Evolutionary conservation across 2,797 vertebrate species (phyloP).

Genomic region (Heterohyrax brucei): DNA sequence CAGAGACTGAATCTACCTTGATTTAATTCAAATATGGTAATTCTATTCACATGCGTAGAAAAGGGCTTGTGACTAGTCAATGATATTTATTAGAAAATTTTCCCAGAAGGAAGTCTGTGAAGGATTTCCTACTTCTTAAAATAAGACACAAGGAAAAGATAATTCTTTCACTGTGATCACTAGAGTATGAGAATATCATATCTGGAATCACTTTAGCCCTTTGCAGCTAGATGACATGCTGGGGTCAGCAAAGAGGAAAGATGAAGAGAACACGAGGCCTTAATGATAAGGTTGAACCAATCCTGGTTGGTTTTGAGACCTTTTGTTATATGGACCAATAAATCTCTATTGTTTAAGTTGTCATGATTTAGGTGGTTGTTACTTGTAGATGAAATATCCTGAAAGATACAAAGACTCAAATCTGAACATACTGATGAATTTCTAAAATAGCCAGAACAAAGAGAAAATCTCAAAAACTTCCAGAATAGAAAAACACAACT

Average conservation of each 20-base stretch:
- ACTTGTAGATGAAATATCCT: slow-evolving; percentile 47
- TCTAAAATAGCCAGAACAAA: slow-evolving; percentile 23
- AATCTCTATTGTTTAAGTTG: slow-evolving; percentile 22
- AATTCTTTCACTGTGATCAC: neutral
- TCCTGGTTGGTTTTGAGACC: neutral
- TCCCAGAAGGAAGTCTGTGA: neutral
- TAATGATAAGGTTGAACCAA: neutral
- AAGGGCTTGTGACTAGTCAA: neutral
- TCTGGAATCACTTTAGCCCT: neutral
- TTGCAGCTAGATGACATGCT: neutral
- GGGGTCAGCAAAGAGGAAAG: neutral
- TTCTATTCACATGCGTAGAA: neutral
- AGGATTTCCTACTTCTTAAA: neutral
- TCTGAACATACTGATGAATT: slow-evolving; percentile 49
- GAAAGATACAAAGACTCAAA: neutral
- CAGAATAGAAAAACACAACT: neutral
- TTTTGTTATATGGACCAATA: neutral
- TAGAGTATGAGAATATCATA: neutral
- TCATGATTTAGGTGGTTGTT: neutral
- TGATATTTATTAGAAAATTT: neutral
- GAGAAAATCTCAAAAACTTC: slow-evolving; percentile 26
- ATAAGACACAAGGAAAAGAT: neutral
- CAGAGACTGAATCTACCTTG: neutral
- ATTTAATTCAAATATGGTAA: neutral
- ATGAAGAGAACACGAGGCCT: neutral